Conservation (phyloP, 2,888 invertebrate genomes). For the Melolontha melolontha region DNA sequence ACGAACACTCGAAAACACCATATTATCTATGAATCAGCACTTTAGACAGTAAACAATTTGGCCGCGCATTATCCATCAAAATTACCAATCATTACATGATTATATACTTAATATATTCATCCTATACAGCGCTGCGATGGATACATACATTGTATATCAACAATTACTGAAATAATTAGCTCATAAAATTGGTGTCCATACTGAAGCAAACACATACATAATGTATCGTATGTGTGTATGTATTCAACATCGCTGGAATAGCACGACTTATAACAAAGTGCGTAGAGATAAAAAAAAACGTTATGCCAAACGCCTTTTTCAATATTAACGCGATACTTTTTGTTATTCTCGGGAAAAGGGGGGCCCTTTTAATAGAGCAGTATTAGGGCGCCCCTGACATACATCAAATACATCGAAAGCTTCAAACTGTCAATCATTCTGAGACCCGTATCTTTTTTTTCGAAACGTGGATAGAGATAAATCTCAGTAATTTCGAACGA, state of each 20-base stretch:
- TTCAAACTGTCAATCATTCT: constrained; percentile 29
- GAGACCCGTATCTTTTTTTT: constrained; percentile 26
- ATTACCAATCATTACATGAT: constrained; percentile 9
- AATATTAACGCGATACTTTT: constrained; percentile 1
- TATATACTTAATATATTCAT: constrained; percentile 13
- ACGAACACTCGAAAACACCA: not conserved
- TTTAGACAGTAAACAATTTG: constrained; percentile 1
- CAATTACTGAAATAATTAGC: constrained; percentile 6
- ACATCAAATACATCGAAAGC: constrained; percentile 15
- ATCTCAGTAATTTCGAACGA: constrained; percentile 18
- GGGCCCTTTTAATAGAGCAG: not conserved
- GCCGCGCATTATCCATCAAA: constrained; percentile 1
- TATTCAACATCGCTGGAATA: too few species aligned
- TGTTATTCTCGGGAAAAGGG: not conserved
- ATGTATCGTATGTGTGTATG: too few species aligned
- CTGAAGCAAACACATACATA: too few species aligned
- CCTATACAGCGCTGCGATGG: not conserved
- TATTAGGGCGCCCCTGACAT: not conserved
- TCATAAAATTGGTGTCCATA: not conserved
- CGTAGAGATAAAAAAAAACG: constrained; percentile 7
- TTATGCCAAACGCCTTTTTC: not conserved
- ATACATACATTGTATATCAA: not conserved
- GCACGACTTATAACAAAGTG: not conserved
- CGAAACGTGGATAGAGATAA: constrained; percentile 13
- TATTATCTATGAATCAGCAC: constrained; percentile 7